Evolutionary conservation across 2,888 invertebrate genomes (phyloP), one percentile per base, ranked within the genome.

Genomic region (Timema cristinae): DNA sequence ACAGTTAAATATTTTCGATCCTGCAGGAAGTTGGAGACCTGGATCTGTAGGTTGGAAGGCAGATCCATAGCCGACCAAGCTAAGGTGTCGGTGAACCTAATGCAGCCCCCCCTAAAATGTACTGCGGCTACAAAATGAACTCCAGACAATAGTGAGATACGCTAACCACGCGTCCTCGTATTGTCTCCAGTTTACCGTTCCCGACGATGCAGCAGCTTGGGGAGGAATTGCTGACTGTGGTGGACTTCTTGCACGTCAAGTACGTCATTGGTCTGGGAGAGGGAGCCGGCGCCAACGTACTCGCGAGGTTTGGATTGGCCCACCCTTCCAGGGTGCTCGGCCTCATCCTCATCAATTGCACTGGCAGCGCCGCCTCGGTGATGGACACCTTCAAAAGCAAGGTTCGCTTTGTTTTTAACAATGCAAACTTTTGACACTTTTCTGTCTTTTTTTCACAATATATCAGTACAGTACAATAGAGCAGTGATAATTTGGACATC

Each of bases 201-300:
- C 95, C 95, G 7, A 88, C 91, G 7, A 88, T 95, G 79, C 93
- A 93, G 83, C 88, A 89, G 48, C 83, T 95, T 69, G 94, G 93
- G 66, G 93, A 93, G 79, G 93, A 93, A 79, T 83, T 95, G 74
- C 88, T 92, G 69, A 90, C 91, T 56, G 91, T 94, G 10, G 82
- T 94, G 79, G 93, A 94, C 81, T 90, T 92, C 79, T 86, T 94
- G 52, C 92, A 92, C 81, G 89, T 95, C 49, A 90, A 91, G 78
- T 91, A 93, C 80, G 93, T 93, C 11, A 91, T 95, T 69, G 92
- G 93, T 0, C 83, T 95, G 68, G 95, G 94, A 4, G 95, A 94
- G 80, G 95, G 95, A 4, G 94, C 94, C 4, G 94, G 94, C 0
- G 94, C 94, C 73, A 94, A 95, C 82, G 90, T 94, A 68, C 84